A percentile compares a stretch with the other conserved stretches of the same genome.
phyloP scores from a whole-genome alignment of 2,113 vertebrate genomes.

The Meriones unguiculatus region DNA sequence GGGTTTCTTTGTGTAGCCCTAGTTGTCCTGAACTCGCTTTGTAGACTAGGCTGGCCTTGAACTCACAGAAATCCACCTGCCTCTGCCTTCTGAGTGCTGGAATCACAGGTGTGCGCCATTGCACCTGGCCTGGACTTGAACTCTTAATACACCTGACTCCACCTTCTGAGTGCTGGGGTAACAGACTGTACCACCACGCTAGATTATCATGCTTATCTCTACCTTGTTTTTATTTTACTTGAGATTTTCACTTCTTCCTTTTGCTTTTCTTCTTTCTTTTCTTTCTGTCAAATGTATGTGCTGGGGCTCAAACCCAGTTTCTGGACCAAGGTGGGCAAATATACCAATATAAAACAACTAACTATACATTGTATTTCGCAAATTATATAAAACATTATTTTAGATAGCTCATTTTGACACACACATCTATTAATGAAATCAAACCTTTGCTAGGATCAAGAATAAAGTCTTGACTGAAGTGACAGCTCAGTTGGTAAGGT shows the following conservation, averaged over 20 bases:
- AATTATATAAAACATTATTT: background rate
- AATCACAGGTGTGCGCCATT: no score
- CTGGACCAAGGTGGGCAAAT: background rate
- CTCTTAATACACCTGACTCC: background rate
- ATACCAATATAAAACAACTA: background rate
- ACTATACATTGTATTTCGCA: background rate
- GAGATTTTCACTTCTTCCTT: slow-evolving; percentile 32
- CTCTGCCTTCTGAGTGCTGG: no score
- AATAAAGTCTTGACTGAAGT: background rate
- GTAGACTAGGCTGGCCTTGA: no score
- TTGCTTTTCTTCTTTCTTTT: background rate
- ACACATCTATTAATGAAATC: background rate
- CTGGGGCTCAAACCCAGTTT: background rate
- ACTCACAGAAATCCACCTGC: no score
- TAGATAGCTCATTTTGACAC: background rate
- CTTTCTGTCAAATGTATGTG: background rate
- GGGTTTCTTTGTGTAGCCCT: no score
- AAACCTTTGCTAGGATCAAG: background rate
- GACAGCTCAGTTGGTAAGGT: background rate
- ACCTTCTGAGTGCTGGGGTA: background rate
- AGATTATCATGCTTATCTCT: background rate
- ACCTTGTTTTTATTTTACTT: background rate
- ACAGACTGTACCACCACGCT: background rate
- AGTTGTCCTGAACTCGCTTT: no score
- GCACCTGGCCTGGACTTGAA: background rate